Percentiles rank a stretch among this genome's conserved stretches.
Conservation (phyloP, 2,797 vertebrate species). For the Anabas testudineus region DNA sequence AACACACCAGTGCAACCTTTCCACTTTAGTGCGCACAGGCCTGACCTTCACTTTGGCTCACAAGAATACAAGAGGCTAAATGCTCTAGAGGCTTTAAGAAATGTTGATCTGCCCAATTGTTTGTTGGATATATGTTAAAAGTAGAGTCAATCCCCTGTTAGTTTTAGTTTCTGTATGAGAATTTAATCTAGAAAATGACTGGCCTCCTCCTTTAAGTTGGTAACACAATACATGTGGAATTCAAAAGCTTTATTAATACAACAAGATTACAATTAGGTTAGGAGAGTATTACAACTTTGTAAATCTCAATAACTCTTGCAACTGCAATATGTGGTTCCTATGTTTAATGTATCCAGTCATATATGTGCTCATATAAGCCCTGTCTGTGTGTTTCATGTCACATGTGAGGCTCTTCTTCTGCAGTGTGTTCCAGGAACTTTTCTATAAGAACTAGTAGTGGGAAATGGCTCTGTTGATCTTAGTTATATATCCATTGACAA, state of each 20-base stretch:
- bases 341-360: slow-evolving; percentile 31
- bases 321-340: neutral
- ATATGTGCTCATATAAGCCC: slow-evolving; percentile 1
- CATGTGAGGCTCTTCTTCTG: slow-evolving; percentile 10
- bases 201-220: too few relatives aligned
- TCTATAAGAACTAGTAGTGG: slow-evolving; percentile 26
- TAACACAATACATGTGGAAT: neutral
- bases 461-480: slow-evolving; percentile 44
- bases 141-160: too few relatives aligned
- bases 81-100: too few relatives aligned
- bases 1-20: neutral
- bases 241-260: neutral
- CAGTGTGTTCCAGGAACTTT: slow-evolving; percentile 33
- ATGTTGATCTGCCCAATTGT: too few relatives aligned
- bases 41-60: too few relatives aligned
- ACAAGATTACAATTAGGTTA: neutral
- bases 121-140: too few relatives aligned
- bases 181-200: too few relatives aligned
- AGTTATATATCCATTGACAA: slow-evolving; percentile 35
- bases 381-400: slow-evolving; percentile 20
- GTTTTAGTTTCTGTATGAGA: too few relatives aligned
- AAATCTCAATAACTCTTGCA: slow-evolving; percentile 16
- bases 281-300: neutral
- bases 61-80: too few relatives aligned
- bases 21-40: too few relatives aligned